Percentiles rank a stretch among this genome's conserved stretches.
Conservation (phyloP, 1,140 invertebrate genomes). For the Zaprionus ornatus region DNA sequence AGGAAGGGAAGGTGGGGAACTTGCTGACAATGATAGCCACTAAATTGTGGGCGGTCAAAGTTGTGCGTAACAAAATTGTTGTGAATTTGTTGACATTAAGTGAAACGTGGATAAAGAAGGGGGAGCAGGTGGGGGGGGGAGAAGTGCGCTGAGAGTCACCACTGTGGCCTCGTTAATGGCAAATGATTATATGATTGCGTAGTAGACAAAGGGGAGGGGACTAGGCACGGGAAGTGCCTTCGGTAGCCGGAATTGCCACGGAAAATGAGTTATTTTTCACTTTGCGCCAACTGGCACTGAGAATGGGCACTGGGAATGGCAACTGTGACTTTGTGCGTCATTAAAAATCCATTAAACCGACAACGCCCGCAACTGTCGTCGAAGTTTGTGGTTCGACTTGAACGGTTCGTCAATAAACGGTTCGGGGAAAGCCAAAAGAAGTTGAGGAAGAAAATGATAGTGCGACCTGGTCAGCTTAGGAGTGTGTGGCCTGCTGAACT, state of each 20-base stretch:
- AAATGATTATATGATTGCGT: constrained; percentile 56
- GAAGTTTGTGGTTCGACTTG: constrained; percentile 21
- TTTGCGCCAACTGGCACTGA: constrained; percentile 26
- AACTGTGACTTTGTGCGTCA: constrained; percentile 64
- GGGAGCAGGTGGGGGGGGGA: neutral
- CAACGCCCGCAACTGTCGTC: constrained; percentile 48
- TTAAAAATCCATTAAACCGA: constrained; percentile 71
- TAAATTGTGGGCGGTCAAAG: constrained; percentile 72
- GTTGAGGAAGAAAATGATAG: constrained; percentile 15
- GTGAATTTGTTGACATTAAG: constrained; percentile 73
- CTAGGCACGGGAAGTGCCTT: neutral
- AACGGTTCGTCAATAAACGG: constrained; percentile 13
- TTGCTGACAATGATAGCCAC: constrained; percentile 33
- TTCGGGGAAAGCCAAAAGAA: constrained; percentile 11
- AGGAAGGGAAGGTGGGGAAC: neutral
- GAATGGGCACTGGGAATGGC: constrained; percentile 50
- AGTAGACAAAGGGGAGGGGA: constrained; percentile 1
- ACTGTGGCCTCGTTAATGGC: constrained; percentile 10
- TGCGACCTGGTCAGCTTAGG: constrained; percentile 11
- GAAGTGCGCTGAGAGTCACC: neutral
- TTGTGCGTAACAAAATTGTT: constrained; percentile 68
- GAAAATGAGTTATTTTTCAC: constrained; percentile 72
- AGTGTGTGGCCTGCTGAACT: neutral
- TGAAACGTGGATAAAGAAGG: neutral
- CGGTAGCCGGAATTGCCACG: neutral